Evolutionary conservation across 2,797 vertebrate species (phyloP).

Genomic region (Rhynchonycteris naso): DNA sequence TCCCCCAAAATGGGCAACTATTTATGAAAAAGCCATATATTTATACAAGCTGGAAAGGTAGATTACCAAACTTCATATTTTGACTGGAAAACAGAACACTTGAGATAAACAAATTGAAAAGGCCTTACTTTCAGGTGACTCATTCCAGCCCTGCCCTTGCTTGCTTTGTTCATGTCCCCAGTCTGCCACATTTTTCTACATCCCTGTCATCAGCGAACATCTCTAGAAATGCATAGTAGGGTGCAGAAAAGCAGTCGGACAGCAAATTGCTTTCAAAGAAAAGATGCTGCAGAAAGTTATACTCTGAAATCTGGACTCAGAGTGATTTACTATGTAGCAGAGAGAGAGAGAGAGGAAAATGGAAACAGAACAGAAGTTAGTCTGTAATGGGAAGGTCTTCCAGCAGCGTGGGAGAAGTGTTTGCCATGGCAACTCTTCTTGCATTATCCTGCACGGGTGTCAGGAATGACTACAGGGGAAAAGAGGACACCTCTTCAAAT

Average conservation of each 20-base stretch:
- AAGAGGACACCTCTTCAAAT: constrained; percentile 68
- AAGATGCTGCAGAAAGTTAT: constrained; percentile 18
- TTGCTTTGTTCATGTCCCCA: background rate
- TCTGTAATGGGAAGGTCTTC: constrained; percentile 75
- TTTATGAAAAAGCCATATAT: background rate
- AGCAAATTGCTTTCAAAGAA: constrained; percentile 67
- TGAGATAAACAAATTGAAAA: constrained; percentile 23
- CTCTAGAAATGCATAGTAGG: background rate
- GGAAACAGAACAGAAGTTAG: constrained; percentile 75
- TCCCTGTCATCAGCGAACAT: constrained; percentile 17
- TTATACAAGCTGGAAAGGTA: background rate
- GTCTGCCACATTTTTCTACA: background rate
- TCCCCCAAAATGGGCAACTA: background rate
- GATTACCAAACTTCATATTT: constrained; percentile 43
- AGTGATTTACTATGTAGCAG: constrained; percentile 45
- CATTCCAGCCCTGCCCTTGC: background rate
- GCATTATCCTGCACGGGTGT: constrained; percentile 70
- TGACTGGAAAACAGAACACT: background rate
- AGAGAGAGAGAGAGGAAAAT: constrained; percentile 48
- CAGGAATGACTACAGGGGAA: constrained; percentile 69
- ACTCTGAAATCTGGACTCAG: constrained; percentile 30
- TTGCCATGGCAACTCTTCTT: constrained; percentile 81
- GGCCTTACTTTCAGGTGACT: background rate
- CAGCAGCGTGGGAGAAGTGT: constrained; percentile 74
- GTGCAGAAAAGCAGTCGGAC: constrained; percentile 38